Percentiles rank a stretch among this genome's conserved stretches.
Evolutionary conservation across 2,113 vertebrate genomes (phyloP).

Genomic region (Pseudorasbora parva): DNA sequence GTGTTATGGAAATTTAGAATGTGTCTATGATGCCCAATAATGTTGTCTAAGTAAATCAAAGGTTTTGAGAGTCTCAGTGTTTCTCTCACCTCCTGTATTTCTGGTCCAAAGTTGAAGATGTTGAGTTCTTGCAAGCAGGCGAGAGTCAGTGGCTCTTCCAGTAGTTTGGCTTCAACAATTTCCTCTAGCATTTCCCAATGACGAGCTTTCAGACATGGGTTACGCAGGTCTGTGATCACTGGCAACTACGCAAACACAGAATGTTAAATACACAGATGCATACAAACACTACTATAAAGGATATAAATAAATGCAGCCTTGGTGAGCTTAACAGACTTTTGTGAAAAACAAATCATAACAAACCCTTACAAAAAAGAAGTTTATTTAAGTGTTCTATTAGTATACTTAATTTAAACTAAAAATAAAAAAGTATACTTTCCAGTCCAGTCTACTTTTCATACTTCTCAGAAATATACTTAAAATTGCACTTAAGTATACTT

Average conservation of each 20-base stretch:
- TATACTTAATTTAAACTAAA: no score
- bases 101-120: conserved; percentile 73
- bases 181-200: conserved; percentile 80
- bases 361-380: no score
- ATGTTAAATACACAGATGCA: conserved; percentile 12
- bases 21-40: not conserved
- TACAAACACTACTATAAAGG: not conserved
- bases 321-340: no score
- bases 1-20: not conserved
- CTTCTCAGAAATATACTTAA: no score
- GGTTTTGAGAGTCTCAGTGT: not conserved
- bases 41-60: not conserved
- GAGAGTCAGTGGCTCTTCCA: conserved; percentile 72
- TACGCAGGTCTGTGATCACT: conserved; percentile 80
- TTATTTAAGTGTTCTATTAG: no score
- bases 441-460: no score
- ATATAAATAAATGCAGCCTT: no score
- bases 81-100: conserved; percentile 79
- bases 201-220: conserved; percentile 78
- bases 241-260: conserved; percentile 72
- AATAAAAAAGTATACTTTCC: no score
- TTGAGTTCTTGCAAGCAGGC: conserved; percentile 70
- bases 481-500: no score
- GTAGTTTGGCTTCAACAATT: conserved; percentile 68
- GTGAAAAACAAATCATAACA: no score